Evolutionary conservation across 2,797 vertebrate genomes (phyloP).

Genomic region (Etheostoma nigrum): DNA sequence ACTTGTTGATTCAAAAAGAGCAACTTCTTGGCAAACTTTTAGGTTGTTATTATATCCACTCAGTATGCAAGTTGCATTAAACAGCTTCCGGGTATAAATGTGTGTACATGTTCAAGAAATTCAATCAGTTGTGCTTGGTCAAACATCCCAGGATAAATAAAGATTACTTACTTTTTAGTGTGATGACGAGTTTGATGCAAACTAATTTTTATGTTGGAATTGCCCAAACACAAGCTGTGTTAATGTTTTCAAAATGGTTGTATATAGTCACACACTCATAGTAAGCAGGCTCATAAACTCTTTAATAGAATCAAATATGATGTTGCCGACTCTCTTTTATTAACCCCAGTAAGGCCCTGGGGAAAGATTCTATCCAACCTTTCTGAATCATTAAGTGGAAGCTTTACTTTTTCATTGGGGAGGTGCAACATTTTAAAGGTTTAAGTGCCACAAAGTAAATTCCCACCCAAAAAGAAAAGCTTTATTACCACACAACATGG

Average conservation of each 20-base stretch:
- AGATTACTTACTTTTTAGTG: background rate
- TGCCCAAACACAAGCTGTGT: too few relatives aligned
- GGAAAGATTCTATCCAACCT: constrained; percentile 2
- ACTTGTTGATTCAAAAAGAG: background rate
- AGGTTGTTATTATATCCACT: background rate
- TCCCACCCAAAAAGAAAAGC: background rate
- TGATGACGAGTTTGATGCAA: background rate
- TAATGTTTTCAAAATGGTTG: background rate
- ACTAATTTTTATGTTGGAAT: background rate
- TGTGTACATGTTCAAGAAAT: background rate
- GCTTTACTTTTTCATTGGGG: constrained; percentile 38
- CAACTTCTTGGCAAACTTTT: background rate
- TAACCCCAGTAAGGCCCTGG: constrained; percentile 15
- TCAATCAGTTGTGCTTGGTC: background rate
- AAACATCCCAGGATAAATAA: background rate
- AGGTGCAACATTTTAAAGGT: constrained; percentile 15
- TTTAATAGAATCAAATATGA: constrained; percentile 26
- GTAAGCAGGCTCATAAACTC: constrained; percentile 14
- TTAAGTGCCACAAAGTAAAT: constrained; percentile 19
- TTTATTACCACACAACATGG: background rate
- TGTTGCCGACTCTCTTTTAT: constrained; percentile 19
- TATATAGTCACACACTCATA: constrained; percentile 1
- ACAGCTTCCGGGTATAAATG: background rate
- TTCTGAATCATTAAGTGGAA: constrained; percentile 11
- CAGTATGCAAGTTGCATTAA: background rate